A percentile compares a stretch with the other conserved stretches of the same genome.
These are phyloP conservation scores for Zoanthus solanderi DNA, from an alignment of 92 coral and sea anemone species.

Conservation along the genomic window DNA sequence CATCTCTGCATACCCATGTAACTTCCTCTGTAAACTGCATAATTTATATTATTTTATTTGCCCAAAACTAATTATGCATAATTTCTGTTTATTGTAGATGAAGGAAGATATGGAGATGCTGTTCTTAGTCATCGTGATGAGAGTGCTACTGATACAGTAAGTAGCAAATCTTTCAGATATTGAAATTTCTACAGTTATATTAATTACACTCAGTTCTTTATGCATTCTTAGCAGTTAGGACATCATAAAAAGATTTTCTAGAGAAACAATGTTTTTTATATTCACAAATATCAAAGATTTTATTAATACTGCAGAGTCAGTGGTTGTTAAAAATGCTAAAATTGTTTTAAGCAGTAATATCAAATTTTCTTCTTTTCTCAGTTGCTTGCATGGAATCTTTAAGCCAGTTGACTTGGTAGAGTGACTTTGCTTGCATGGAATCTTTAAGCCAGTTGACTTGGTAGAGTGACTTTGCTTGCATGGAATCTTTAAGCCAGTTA, in stretches of 20 bases:
- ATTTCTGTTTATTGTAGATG: not conserved
- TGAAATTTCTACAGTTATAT: not conserved
- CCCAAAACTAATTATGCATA: not conserved
- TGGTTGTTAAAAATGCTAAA: not conserved
- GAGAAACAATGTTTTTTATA: too few species aligned
- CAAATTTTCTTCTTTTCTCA: not conserved
- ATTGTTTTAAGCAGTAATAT: not conserved
- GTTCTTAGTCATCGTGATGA: not conserved
- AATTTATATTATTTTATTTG: not conserved
- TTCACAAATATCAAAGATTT: not conserved
- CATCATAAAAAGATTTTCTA: not conserved
- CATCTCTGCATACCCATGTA: slow-evolving; percentile 5
- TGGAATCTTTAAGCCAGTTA: too few species aligned
- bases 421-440: too few species aligned
- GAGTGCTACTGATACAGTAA: slow-evolving; percentile 14
- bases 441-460: not conserved
- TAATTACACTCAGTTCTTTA: not conserved
- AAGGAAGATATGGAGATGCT: not conserved
- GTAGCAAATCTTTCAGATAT: not conserved
- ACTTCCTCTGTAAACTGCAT: not conserved
- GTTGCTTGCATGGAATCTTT: not conserved
- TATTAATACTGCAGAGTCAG: not conserved
- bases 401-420: not conserved
- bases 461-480: not conserved
- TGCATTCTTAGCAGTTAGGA: not conserved